A percentile compares a stretch with the other conserved stretches of the same genome.
These are phyloP conservation scores for Melanaphis sacchari DNA, from an alignment of 1,140 invertebrate species.

Conservation along the genomic window DNA sequence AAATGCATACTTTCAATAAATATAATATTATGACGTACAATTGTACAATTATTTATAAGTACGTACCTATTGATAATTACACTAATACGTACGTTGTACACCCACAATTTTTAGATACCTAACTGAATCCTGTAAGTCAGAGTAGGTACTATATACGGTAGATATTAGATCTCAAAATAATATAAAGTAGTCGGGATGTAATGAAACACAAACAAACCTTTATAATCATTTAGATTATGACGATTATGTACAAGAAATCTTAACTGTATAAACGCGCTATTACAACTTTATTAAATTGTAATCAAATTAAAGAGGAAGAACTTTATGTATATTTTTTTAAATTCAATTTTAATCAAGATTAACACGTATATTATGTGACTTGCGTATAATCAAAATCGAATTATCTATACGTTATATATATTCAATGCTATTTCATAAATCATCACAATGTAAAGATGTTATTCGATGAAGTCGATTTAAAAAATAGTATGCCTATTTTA, in stretches of 20 bases:
- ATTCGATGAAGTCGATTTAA: background rate
- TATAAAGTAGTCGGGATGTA: background rate
- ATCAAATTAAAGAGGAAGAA: background rate
- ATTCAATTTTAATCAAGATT: background rate
- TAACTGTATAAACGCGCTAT: background rate
- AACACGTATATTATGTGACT: background rate
- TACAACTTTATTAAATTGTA: slow-evolving; percentile 1
- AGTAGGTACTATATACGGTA: background rate
- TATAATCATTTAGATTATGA: background rate
- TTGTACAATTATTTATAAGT: too few species aligned
- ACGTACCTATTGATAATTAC: background rate
- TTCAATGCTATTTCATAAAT: background rate
- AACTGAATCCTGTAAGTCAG: background rate
- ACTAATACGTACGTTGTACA: too few species aligned
- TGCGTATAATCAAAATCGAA: background rate
- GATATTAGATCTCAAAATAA: background rate
- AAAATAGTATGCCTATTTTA: background rate
- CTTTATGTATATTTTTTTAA: background rate
- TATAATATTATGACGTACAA: background rate
- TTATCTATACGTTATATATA: background rate
- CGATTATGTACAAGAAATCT: background rate
- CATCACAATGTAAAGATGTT: background rate
- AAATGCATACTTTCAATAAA: background rate
- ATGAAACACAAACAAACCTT: background rate
- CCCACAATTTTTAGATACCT: background rate